A percentile compares a stretch with the other conserved stretches of the same genome.
Conservation (phyloP, 1,140 invertebrate genomes). For the Caenorhabditis tropicalis region DNA sequence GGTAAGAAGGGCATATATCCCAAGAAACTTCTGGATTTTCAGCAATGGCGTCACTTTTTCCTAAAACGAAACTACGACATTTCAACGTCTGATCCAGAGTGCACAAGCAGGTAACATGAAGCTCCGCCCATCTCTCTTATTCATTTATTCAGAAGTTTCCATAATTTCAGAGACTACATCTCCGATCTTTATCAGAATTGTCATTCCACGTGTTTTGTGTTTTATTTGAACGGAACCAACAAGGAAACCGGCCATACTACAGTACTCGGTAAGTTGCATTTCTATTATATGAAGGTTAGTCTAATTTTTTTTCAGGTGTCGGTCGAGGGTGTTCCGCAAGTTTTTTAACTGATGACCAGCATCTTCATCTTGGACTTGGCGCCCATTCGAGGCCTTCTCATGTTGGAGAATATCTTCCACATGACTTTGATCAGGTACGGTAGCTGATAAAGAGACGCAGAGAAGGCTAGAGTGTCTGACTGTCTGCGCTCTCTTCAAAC, state of each 20-base stretch:
- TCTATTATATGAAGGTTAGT: not conserved
- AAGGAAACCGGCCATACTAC: slow-evolving; percentile 56
- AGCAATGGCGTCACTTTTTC: slow-evolving; percentile 69
- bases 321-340: slow-evolving; percentile 63
- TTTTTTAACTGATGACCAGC: slow-evolving; percentile 65
- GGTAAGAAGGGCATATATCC: slow-evolving; percentile 60
- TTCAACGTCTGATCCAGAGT: slow-evolving; percentile 58
- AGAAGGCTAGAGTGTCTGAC: no score
- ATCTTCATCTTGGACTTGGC: slow-evolving; percentile 60
- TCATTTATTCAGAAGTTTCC: slow-evolving; percentile 3
- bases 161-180: slow-evolving; percentile 50
- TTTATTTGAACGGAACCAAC: slow-evolving; percentile 64
- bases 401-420: slow-evolving; percentile 61
- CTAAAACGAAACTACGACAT: slow-evolving; percentile 65
- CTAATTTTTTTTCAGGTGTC: slow-evolving; percentile 53
- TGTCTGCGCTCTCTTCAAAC: no score
- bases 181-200: slow-evolving; percentile 58
- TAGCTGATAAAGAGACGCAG: no score
- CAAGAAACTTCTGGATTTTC: slow-evolving; percentile 27
- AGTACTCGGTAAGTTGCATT: slow-evolving; percentile 52
- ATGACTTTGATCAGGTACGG: slow-evolving; percentile 64
- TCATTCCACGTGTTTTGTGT: slow-evolving; percentile 62
- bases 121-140: not conserved
- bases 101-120: slow-evolving; percentile 45
- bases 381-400: slow-evolving; percentile 60